Evolutionary conservation across 2,113 vertebrate species (phyloP).

Genomic region (Thalassarche chlororhynchos): DNA sequence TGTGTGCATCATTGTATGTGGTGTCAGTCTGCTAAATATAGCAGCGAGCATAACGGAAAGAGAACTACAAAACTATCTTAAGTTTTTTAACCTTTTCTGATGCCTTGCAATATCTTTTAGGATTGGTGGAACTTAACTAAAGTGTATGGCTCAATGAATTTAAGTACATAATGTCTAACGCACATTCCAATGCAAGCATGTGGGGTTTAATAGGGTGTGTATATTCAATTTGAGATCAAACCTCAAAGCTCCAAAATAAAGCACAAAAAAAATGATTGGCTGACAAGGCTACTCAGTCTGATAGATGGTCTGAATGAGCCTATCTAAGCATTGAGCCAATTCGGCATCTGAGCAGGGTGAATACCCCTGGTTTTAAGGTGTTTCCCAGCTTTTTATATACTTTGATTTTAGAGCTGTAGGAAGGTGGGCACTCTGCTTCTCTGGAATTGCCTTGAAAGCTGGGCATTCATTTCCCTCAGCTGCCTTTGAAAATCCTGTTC

Average conservation of each 20-base stretch:
- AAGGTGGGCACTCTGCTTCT: neutral
- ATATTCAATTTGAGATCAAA: neutral
- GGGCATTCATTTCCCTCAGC: neutral
- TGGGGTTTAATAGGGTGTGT: neutral
- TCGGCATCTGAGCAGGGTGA: neutral
- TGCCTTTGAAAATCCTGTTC: neutral
- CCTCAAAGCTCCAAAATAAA: neutral
- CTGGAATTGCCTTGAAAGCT: neutral
- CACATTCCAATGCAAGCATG: rapidly evolving
- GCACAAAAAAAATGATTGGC: neutral
- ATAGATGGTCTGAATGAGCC: neutral
- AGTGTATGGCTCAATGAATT: neutral
- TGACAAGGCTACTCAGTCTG: neutral
- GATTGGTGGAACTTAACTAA: neutral
- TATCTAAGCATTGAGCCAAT: neutral
- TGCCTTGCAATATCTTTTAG: neutral
- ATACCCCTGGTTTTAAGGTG: neutral
- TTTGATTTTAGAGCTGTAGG: neutral
- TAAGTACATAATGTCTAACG: no score
- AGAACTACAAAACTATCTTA: neutral
- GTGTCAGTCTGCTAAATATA: neutral
- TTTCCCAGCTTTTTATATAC: neutral
- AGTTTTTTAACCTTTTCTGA: neutral
- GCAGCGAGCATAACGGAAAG: neutral
- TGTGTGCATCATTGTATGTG: neutral